Evolutionary conservation across 2,888 invertebrate species (phyloP), one percentile per base, ranked within the genome.

Genomic region (Caenorhabditis sp.): DNA sequence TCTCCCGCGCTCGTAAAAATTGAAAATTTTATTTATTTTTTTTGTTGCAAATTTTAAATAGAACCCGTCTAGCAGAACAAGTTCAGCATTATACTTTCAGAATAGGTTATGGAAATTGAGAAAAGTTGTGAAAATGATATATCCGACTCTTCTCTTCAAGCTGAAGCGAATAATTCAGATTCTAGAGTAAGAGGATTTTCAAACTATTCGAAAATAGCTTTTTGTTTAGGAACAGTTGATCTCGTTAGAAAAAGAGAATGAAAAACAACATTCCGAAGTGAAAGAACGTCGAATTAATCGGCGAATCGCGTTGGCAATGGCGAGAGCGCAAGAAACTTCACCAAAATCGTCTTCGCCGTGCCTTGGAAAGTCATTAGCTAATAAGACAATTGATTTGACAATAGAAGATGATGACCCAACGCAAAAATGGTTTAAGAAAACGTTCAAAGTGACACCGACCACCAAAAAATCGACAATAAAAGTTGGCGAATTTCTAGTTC

Each of bases 361-460:
- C 17, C 51, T 71, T 19, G 61, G 64, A 19, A 63, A 60, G 17
- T 36, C 58, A 1, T 51, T 63, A 6, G 54, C 36, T 14, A 68
- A 72, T 19, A 59, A 59, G 24, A 72, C 72, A 1, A 72, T 75
- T 26, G 75, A 75, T 24, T 31, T 75, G 59, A 67, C 70, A 1
- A 59, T n/a, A 23, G 75, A 75, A 49, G 67, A 70, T 12, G 75
- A 75, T 57, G 70, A 75, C 49, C 70, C 70, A 26, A 70, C 26
- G 17, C 61, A 70, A 14, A 49, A 59, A 27, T 75, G 75, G 75
- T 70, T 75, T 53, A 66, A 67, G 43, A 65, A 65, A n/a, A 69
- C 63, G 1, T 74, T 69, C 51, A 53, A 65, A n/a, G 27, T 43
- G 19, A 51, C 55, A 8, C 14, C 26, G 5, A 61, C 57, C 14